phyloP scores from a whole-genome alignment of 2,797 vertebrate species.

The Phrynocephalus guinanensis region DNA sequence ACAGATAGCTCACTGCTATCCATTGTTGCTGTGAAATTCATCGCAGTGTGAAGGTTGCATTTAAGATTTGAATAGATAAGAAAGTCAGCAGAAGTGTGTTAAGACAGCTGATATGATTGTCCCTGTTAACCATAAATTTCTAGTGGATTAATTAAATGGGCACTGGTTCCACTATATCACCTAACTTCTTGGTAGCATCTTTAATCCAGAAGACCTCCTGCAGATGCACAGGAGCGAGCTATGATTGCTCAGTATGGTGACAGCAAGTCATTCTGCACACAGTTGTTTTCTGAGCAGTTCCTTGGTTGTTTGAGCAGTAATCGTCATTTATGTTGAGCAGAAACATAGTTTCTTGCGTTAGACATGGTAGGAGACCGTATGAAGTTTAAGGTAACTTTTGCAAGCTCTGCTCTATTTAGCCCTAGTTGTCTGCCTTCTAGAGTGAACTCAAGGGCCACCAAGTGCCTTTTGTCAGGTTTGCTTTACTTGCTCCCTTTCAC shows the following conservation, averaged over 20 bases:
- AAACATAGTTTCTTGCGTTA: too few relatives aligned
- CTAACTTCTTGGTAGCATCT: neutral
- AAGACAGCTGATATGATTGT: neutral
- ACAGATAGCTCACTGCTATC: neutral
- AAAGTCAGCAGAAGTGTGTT: neutral
- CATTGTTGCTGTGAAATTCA: neutral
- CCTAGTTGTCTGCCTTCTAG: neutral
- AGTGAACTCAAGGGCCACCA: neutral
- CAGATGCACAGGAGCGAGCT: neutral
- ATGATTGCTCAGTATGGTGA: neutral
- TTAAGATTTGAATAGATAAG: neutral
- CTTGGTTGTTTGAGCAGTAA: too few relatives aligned
- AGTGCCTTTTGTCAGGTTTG: neutral
- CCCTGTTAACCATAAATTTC: neutral
- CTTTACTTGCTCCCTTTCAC: too few relatives aligned
- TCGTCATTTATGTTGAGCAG: too few relatives aligned
- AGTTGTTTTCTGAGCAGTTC: neutral
- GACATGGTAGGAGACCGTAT: too few relatives aligned
- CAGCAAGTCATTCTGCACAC: neutral
- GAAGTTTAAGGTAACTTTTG: too few relatives aligned
- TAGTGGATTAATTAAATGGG: neutral
- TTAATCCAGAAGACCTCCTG: neutral
- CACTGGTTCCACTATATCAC: neutral
- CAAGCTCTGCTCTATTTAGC: too few relatives aligned
- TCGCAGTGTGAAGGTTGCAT: neutral